Evolutionary conservation across 2,797 vertebrate species (phyloP), one percentile per base, ranked within the genome.

Genomic region (Cheirogaleus major): DNA sequence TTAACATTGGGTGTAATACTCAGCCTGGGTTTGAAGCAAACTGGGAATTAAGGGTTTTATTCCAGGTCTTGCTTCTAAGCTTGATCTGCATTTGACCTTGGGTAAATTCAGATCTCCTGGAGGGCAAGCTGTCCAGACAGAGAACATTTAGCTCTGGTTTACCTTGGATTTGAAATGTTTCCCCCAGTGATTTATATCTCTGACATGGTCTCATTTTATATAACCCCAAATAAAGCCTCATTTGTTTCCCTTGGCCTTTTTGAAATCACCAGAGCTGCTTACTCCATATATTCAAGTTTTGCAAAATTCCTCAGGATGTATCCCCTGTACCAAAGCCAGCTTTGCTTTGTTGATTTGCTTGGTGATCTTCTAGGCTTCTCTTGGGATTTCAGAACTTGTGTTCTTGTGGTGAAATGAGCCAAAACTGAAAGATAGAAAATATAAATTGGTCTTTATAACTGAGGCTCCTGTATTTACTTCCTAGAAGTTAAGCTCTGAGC

Each of bases 241-340:
- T 91, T 97, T 98, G n/a, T 96, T 98, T 96, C 94, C 95, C 78
- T 79, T 94, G 95, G 93, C 35, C 70, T 95, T 91, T 94, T 94
- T 87, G 45, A 81, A 95, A 96, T 91, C 97, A 95, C 79, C 93
- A 91, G 97, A 92, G 73, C 50, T 97, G 61, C 25, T 96, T 96
- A 82, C 75, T 98, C 91, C 94, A 96, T 98, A 95, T 85, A 92
- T 70, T 95, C 82, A 89, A 76, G 89, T 25, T 94, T 96, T 91
- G 61, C 41, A 96, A 93, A 95, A 86, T 97, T 97, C 97, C 7
- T 87, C 13, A 6, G 93, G 63, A 17, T 80, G 17, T 43, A 69
- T 97, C 73, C 14, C 65, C 83, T 13, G 18, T 50, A 96, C 6
- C 20, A 83, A 45, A 95, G 82, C 75, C 7, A 52, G 70, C 79